phyloP scores from a whole-genome alignment of 2,888 invertebrate genomes.

The Macaria notata region DNA sequence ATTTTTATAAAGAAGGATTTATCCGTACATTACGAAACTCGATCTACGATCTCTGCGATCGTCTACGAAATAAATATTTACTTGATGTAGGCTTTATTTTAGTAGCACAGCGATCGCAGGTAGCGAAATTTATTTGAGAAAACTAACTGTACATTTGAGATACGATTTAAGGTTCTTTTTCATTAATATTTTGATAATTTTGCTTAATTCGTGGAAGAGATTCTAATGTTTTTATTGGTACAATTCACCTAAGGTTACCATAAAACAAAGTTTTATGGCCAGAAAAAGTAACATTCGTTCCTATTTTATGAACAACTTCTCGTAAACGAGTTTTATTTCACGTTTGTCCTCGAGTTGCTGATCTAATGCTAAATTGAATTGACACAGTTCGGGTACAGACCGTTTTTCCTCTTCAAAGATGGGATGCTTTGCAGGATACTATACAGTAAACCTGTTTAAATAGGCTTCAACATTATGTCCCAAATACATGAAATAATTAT shows the following conservation, averaged over 20 bases:
- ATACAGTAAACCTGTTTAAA: too few species aligned
- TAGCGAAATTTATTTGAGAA: neutral
- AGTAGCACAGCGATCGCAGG: neutral
- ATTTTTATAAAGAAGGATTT: conserved; percentile 1
- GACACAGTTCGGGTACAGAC: conserved; percentile 23
- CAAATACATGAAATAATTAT: too few species aligned
- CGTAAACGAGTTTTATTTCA: neutral
- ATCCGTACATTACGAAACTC: conserved; percentile 14
- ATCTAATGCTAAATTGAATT: conserved; percentile 31
- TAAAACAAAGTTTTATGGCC: too few species aligned
- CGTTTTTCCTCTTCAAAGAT: conserved; percentile 25
- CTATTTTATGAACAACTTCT: neutral
- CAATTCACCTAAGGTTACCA: too few species aligned
- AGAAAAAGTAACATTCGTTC: neutral
- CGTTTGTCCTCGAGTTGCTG: conserved; percentile 22
- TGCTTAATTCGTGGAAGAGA: too few species aligned
- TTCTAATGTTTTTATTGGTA: too few species aligned
- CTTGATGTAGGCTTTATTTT: conserved; percentile 30
- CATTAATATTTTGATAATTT: too few species aligned
- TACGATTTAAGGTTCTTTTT: too few species aligned
- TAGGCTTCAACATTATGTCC: too few species aligned
- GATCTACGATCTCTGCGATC: too few species aligned
- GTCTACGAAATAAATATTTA: conserved; percentile 22
- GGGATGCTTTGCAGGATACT: too few species aligned
- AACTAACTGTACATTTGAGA: too few species aligned